Percentiles rank a stretch among this genome's conserved stretches.
These are phyloP conservation scores for Tipula confusa DNA, from an alignment of 2,888 invertebrate species.

Conservation along the genomic window DNA sequence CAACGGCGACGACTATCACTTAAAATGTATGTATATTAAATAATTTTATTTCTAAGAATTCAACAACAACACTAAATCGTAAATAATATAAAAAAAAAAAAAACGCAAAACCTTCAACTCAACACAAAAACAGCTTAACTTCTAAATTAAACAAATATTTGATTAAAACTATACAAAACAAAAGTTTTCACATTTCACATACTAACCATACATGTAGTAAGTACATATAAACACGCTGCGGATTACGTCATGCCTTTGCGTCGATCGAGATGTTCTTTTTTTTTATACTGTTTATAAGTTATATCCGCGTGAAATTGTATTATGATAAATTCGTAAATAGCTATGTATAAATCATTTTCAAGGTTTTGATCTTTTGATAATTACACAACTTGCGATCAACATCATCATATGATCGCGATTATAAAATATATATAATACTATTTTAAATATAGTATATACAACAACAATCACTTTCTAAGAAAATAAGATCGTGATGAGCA, in stretches of 20 bases:
- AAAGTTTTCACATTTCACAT: slow-evolving; percentile 13
- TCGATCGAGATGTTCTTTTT: background rate
- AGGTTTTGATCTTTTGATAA: background rate
- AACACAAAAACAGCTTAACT: background rate
- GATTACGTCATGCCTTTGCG: background rate
- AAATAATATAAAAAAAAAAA: background rate
- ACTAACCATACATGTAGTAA: background rate
- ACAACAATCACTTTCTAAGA: background rate
- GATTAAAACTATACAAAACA: background rate
- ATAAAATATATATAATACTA: background rate
- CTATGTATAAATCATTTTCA: background rate
- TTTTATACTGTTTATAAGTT: no score
- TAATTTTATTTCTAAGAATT: slow-evolving; percentile 15
- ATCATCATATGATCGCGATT: background rate
- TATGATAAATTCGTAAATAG: background rate
- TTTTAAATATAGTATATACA: background rate
- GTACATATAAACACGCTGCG: background rate
- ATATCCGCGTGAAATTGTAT: background rate
- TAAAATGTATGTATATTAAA: background rate
- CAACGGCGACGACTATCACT: background rate
- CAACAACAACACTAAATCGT: background rate
- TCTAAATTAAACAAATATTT: slow-evolving; percentile 8
- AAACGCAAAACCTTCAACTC: slow-evolving; percentile 25
- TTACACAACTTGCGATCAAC: background rate
- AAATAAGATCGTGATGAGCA: background rate